Evolutionary conservation across 2,113 vertebrate genomes (phyloP).

Genomic region (Bolborhynchus lineola): DNA sequence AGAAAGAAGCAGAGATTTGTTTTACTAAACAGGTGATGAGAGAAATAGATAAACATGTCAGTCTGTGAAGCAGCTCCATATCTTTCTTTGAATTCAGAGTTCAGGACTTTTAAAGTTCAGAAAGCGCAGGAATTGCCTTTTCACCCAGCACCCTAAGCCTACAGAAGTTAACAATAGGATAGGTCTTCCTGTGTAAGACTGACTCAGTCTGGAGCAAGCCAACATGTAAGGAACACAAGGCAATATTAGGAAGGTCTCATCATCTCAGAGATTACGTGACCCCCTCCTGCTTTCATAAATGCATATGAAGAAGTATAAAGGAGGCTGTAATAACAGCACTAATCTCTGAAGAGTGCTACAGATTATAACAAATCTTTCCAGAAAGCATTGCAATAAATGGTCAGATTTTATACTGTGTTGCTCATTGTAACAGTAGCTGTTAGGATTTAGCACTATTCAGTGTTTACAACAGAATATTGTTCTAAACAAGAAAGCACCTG

Average conservation of each 20-base stretch:
- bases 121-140: neutral
- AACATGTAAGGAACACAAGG: neutral
- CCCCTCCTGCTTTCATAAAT: neutral
- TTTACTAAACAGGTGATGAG: neutral
- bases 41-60: neutral
- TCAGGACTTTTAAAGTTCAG: neutral
- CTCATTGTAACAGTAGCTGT: neutral
- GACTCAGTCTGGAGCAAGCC: neutral
- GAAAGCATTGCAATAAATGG: neutral
- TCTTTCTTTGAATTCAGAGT: neutral
- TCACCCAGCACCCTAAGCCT: neutral
- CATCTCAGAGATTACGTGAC: neutral
- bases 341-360: neutral
- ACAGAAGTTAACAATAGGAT: neutral
- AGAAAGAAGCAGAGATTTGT: neutral
- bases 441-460: neutral
- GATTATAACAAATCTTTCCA: neutral
- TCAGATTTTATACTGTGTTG: neutral
- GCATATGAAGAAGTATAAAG: neutral
- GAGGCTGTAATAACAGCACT: neutral
- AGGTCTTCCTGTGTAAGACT: neutral
- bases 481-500: neutral
- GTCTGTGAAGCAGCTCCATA: neutral
- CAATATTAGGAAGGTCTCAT: neutral
- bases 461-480: neutral